phyloP scores from a whole-genome alignment of 1,140 invertebrate species.

The Bombus haemorrhoidalis region DNA sequence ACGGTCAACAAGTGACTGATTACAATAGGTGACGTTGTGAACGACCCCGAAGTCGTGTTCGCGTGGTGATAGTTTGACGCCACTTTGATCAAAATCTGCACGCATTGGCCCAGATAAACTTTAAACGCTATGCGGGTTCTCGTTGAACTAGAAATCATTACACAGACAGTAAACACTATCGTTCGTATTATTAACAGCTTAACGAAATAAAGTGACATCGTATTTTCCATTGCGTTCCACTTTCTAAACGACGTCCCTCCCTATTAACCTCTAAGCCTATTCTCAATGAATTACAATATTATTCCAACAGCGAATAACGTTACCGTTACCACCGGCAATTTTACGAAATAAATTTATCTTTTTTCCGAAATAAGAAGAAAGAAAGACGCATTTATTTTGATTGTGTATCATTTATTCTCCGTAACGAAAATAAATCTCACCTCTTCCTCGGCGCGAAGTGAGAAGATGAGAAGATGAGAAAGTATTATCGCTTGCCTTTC shows the following conservation, averaged over 20 bases:
- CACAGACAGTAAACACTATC: background rate
- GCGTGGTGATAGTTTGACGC: background rate
- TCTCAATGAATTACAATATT: too few species aligned
- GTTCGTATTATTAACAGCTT: too few species aligned
- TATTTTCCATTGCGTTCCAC: too few species aligned
- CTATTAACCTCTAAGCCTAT: too few species aligned
- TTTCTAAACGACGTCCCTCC: background rate
- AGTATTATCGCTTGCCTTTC: background rate
- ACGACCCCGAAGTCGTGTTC: background rate
- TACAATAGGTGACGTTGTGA: background rate
- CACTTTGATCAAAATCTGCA: background rate
- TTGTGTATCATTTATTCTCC: background rate
- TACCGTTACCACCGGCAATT: background rate
- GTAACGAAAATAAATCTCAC: slow-evolving; percentile 18
- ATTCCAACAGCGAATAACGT: too few species aligned
- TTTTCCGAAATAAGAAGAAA: background rate
- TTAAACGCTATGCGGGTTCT: background rate
- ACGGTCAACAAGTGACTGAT: background rate
- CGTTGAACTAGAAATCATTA: background rate
- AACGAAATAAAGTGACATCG: too few species aligned
- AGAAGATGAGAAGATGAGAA: slow-evolving; percentile 4
- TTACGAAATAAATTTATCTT: background rate
- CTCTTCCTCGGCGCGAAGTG: background rate
- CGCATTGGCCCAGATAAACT: background rate
- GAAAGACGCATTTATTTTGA: background rate